These are phyloP conservation scores for Xerus rutilus DNA, from an alignment of 2,797 vertebrate species.

Conservation along the genomic window DNA sequence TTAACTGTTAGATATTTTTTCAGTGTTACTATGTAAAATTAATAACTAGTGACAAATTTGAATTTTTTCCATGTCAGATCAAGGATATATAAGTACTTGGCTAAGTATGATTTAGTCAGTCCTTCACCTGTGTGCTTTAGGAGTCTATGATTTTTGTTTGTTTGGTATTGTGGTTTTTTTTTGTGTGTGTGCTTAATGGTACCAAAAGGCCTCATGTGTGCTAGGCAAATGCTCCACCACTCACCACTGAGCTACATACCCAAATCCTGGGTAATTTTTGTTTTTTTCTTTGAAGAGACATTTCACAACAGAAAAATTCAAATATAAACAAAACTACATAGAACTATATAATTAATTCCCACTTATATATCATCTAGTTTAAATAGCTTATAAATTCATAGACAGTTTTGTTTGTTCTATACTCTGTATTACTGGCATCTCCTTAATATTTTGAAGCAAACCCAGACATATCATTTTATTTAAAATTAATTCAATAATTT, in stretches of 20 bases:
- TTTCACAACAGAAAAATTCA: neutral
- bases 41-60: neutral
- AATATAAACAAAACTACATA: neutral
- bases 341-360: neutral
- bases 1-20: neutral
- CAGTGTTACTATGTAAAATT: neutral
- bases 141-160: neutral
- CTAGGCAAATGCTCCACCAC: neutral
- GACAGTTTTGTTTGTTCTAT: neutral
- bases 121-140: neutral
- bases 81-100: neutral
- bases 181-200: neutral
- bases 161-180: neutral
- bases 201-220: neutral
- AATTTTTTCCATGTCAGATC: slow-evolving; percentile 12
- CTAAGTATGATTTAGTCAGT: neutral
- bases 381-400: slow-evolving; percentile 11
- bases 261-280: neutral
- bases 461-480: neutral
- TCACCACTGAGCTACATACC: neutral
- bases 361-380: neutral
- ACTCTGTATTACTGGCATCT: neutral
- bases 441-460: slow-evolving; percentile 52
- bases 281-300: neutral
- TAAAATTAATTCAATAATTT: slow-evolving; percentile 29